A percentile compares a stretch with the other conserved stretches of the same genome.
Evolutionary conservation across 2,888 invertebrate genomes (phyloP).

Genomic region (Cylloceria caligata): DNA sequence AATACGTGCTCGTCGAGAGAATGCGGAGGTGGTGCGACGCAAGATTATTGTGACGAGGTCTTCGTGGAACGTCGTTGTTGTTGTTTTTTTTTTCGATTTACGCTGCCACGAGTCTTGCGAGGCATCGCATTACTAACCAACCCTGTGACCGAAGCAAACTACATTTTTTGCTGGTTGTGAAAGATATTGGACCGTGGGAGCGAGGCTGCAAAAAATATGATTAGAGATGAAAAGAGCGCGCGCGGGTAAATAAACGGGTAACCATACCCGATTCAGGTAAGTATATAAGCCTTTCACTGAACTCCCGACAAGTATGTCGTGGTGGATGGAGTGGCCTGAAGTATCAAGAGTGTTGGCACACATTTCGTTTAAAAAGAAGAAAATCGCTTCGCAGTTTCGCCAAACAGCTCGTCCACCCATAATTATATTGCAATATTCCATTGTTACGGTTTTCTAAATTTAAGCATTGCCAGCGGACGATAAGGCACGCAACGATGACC

Average conservation of each 20-base stretch:
- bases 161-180: constrained; percentile 2
- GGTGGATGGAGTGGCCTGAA: constrained; percentile 27
- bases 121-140: not conserved
- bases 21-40: not conserved
- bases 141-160: constrained; percentile 13
- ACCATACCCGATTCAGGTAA: constrained; percentile 77
- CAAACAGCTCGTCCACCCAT: constrained; percentile 10
- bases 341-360: constrained; percentile 50
- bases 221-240: not conserved
- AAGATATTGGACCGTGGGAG: not conserved
- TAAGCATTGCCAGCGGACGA: constrained; percentile 6
- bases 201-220: not conserved
- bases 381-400: not conserved
- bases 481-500: not conserved
- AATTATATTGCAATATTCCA: constrained; percentile 26
- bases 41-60: not conserved
- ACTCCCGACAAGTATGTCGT: constrained; percentile 72
- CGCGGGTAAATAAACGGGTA: constrained; percentile 10
- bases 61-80: not conserved
- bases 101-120: not conserved
- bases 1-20: constrained; percentile 9
- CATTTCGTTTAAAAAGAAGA: not conserved
- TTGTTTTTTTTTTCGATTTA: not conserved
- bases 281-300: constrained; percentile 80
- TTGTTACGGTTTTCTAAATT: not conserved